Evolutionary conservation across 1,140 invertebrate species (phyloP), one percentile per base, ranked within the genome.

Genomic region (Drosophila nigrodunni): DNA sequence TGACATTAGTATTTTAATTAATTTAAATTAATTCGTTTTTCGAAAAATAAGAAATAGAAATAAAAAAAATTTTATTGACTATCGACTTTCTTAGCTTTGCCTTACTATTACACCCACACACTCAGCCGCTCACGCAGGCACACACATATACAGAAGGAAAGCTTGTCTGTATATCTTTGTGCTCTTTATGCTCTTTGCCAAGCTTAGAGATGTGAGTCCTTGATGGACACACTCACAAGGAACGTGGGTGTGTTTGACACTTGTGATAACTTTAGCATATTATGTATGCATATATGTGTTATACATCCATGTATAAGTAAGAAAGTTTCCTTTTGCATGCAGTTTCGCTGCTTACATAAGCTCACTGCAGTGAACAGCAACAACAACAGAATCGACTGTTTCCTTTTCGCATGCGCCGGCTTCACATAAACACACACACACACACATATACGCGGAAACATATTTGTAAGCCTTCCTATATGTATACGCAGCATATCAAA

Each of bases 401-500:
- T 75, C 52, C 49, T 71, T 66, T 78, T 76, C 73, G 76, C 76
- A 78, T 78, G 76, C 76, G 76, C 76, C 60, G 65, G 57, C 58
- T 41, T 34, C 57, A 11, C 58, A 54, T 54, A 35, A 37, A 8
- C 0, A 7, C 13, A 55, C 21, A 37, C 4, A 47, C 15, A 18
- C 30, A 49, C 30, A 30, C 30, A 49, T 15, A 30, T 46, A n/a
- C 21, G 50, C 43, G 25, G 43, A 30, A 30, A 25, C 34, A 69
- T 34, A 41, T 41, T 30, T 49, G 8, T 50, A 35, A 35, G 15
- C 15, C 7, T 15, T 34, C 15, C 11, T 54, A 54, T 69, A 15
- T 52, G 35, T 15, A 44, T 43, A 18, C 25, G 41, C 9, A 21
- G 47, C 11, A 52, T 70, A 44, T 13, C 13, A 39, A 21, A 21